phyloP scores from a whole-genome alignment of 2,888 invertebrate genomes.

The Leucoptera coffeella region DNA sequence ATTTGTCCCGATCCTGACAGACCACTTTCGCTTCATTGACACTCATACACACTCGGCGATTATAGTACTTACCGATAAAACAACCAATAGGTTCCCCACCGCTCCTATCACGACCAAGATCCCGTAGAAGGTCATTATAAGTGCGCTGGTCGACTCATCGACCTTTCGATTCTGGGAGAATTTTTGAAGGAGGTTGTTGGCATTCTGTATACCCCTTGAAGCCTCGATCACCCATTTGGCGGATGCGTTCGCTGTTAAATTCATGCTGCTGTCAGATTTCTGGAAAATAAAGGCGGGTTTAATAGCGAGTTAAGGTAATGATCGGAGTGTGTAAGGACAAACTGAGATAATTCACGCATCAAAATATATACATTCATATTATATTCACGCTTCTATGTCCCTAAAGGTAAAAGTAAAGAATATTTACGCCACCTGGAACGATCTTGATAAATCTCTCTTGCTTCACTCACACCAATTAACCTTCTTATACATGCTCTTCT shows the following conservation, averaged over 20 bases:
- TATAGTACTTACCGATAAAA: conserved; percentile 52
- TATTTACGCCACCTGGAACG: not conserved
- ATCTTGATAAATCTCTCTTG: not conserved
- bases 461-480: not conserved
- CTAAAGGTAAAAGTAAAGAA: not conserved
- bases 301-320: too few species aligned
- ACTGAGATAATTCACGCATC: not conserved
- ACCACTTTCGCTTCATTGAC: too few species aligned
- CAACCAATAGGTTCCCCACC: conserved; percentile 81
- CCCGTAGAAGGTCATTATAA: conserved; percentile 64
- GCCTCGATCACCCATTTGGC: conserved; percentile 40
- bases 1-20: too few species aligned
- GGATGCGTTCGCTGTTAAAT: conserved; percentile 27
- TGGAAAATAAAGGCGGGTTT: too few species aligned
- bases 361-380: not conserved
- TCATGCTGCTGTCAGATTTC: conserved; percentile 28
- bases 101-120: conserved; percentile 76
- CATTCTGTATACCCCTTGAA: conserved; percentile 29
- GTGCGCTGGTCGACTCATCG: conserved; percentile 61
- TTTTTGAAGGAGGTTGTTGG: conserved; percentile 48
- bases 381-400: not conserved
- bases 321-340: too few species aligned
- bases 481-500: too few species aligned
- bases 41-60: too few species aligned
- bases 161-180: conserved; percentile 65